Evolutionary conservation across 1,140 invertebrate species (phyloP), one percentile per base, ranked within the genome.

Genomic region (Heliothis subflexa): DNA sequence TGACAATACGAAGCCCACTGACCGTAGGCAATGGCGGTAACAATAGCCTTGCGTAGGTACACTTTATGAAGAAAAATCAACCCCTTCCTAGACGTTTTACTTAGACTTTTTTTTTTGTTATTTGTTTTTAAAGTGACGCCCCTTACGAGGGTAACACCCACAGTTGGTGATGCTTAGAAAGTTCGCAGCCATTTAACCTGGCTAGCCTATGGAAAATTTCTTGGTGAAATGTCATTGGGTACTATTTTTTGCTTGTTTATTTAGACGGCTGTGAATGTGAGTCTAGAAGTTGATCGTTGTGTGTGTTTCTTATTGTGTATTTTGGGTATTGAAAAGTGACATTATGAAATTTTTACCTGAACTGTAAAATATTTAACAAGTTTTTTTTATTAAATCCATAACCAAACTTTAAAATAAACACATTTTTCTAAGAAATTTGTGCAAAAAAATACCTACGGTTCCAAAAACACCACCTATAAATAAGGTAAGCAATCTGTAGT

Each of bases 401-500:
- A 52, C 2, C 3, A 57, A 12, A 2, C 16, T 11, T 13, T 12
- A 59, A 18, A 21, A 40, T 50, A 73, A 11, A 72, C 25, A n/a
- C 40, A n/a, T 13, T 16, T 55, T 40, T 40, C 25, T 2, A 25
- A 0, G 2, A 25, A 25, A 25, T 25, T 25, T 25, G 21, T 25
- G 21, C 21, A 21, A 28, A 13, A 25, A 3, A 25, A 68, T n/a
- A 45, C 18, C 0, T 21, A 45, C 25, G 61, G 52, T 0, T 40
- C 5, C 33, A 5, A 40, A 55, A 64, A 64, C 33, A 73, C 7
- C 83, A 57, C 14, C 72, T 62, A 16, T 74, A 74, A 10, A 21
- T 18, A 13, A 74, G 28, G n/a, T 47, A 78, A 85, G 78, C 82
- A 85, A 87, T 83, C 81, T 85, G 70, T 49, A 82, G 81, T 80